Evolutionary conservation across 2,888 invertebrate genomes (phyloP).

Genomic region (Parthenolecanium corni): DNA sequence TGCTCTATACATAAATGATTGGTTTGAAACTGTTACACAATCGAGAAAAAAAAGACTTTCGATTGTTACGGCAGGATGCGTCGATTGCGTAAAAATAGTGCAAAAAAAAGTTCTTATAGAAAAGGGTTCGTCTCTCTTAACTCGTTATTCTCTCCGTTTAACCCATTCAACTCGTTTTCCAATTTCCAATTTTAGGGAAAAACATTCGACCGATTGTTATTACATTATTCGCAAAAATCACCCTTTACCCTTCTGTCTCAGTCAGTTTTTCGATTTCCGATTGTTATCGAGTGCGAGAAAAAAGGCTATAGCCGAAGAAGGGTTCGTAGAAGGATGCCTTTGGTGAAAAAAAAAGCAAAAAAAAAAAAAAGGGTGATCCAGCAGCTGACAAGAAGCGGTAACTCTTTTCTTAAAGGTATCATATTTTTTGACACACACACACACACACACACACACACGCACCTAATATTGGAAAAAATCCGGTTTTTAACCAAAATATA

Average conservation of each 20-base stretch:
- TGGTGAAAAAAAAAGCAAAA: not conserved
- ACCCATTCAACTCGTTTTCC: slow-evolving; percentile 18
- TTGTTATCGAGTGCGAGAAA: not conserved
- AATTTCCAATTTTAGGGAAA: slow-evolving; percentile 28
- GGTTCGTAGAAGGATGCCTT: slow-evolving; percentile 13
- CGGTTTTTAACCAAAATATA: too few species aligned
- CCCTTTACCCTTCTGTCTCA: too few species aligned
- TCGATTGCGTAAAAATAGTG: slow-evolving; percentile 25
- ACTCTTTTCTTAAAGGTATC: too few species aligned
- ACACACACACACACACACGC: too few species aligned
- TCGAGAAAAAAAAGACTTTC: too few species aligned
- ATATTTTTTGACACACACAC: too few species aligned
- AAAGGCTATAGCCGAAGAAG: slow-evolving; percentile 14
- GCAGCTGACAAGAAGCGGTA: not conserved
- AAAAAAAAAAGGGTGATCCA: not conserved
- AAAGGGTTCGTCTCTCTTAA: not conserved
- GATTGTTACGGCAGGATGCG: not conserved
- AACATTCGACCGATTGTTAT: slow-evolving; percentile 6
- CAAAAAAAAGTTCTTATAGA: slow-evolving; percentile 13
- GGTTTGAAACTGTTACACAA: too few species aligned
- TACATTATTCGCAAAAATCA: not conserved
- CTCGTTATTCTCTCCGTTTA: slow-evolving; percentile 1
- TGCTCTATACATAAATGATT: too few species aligned
- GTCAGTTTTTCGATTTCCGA: not conserved
- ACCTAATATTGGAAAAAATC: too few species aligned